These are phyloP conservation scores for Corythoichthys intestinalis DNA, from an alignment of 2,113 vertebrate species.

Conservation along the genomic window DNA sequence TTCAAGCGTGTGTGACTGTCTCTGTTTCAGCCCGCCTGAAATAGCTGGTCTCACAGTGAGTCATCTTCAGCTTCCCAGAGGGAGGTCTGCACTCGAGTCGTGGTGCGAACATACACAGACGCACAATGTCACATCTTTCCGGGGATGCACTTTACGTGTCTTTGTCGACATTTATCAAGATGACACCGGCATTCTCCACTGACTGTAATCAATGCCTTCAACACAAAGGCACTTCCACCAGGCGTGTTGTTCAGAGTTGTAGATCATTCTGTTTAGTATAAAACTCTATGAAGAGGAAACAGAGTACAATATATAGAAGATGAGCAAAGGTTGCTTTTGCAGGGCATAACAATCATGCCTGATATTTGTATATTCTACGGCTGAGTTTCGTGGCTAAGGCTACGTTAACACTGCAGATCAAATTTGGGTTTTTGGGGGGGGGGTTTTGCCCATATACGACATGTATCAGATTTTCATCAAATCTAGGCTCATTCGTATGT, in stretches of 20 bases:
- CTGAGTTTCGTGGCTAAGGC: background rate
- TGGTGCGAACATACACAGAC: conserved; percentile 22
- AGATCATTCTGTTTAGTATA: background rate
- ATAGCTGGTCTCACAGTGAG: conserved; percentile 58
- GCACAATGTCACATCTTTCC: conserved; percentile 28
- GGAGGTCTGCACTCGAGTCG: conserved; percentile 27
- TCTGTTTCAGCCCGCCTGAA: conserved; percentile 55
- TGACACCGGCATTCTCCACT: conserved; percentile 20
- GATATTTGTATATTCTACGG: background rate
- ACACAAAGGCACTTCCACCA: background rate
- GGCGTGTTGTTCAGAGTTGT: background rate
- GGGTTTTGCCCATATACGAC: no score
- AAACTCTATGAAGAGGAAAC: background rate
- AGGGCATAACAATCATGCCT: background rate
- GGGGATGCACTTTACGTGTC: conserved; percentile 47
- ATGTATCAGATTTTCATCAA: no score
- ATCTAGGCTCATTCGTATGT: no score
- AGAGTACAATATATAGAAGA: background rate
- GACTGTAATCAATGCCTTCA: conserved; percentile 8
- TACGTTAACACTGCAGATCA: no score
- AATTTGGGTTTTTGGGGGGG: no score
- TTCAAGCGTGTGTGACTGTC: conserved; percentile 51
- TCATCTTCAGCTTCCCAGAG: conserved; percentile 48
- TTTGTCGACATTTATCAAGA: conserved; percentile 29
- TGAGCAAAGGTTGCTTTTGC: background rate